These are phyloP conservation scores for Ageneiosus marmoratus DNA, from an alignment of 2,113 vertebrate species.

Conservation along the genomic window DNA sequence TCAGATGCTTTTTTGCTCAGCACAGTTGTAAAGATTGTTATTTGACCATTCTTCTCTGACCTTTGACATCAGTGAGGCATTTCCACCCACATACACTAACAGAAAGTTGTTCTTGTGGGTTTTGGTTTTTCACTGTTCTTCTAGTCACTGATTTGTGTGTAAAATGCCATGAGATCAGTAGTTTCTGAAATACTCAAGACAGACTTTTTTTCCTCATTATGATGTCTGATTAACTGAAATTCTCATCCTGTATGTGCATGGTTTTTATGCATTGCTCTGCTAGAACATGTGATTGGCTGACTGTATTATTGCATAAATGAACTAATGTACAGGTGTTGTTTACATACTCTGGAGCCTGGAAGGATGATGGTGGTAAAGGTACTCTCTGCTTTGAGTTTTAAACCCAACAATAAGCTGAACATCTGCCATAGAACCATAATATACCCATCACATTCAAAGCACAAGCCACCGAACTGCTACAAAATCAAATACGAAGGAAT, in stretches of 20 bases:
- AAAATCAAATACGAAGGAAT: neutral
- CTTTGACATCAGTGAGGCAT: neutral
- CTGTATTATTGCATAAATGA: neutral
- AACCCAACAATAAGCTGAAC: constrained; percentile 30
- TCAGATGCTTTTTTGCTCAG: neutral
- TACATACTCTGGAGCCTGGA: neutral
- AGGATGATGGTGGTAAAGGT: neutral
- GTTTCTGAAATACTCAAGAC: neutral
- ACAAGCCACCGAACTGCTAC: neutral
- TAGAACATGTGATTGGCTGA: neutral
- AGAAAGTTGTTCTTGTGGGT: neutral
- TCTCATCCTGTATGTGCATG: neutral
- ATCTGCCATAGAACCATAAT: constrained; percentile 32
- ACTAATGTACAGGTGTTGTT: neutral
- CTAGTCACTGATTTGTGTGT: neutral
- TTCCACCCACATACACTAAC: neutral
- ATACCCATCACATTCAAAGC: constrained; percentile 40
- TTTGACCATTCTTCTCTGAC: neutral
- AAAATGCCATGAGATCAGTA: neutral
- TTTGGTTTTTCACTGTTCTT: neutral
- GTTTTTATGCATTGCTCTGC: neutral
- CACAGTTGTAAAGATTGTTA: neutral
- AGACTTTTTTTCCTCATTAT: neutral
- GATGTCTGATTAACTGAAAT: neutral
- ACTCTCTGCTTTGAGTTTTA: constrained; percentile 17